phyloP scores from a whole-genome alignment of 2,888 invertebrate genomes.

The Podabrus alpinus region DNA sequence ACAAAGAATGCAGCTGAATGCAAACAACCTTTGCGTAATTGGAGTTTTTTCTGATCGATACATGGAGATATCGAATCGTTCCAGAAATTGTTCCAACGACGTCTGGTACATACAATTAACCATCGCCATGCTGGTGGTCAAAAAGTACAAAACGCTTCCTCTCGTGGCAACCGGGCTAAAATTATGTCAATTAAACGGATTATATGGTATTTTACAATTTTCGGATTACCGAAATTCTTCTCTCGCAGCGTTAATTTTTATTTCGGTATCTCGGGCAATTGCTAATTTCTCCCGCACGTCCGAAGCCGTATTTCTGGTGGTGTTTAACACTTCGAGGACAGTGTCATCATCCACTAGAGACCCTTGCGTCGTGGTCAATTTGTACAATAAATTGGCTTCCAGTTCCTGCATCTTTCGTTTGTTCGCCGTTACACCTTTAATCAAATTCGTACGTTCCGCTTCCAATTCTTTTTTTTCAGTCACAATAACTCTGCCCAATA shows the following conservation, averaged over 20 bases:
- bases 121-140: constrained; percentile 84
- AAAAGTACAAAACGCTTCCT: constrained; percentile 85
- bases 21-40: constrained; percentile 58
- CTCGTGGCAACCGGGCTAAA: constrained; percentile 78
- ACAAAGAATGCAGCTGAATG: not conserved
- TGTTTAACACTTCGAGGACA: constrained; percentile 79
- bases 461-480: constrained; percentile 85
- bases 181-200: not conserved
- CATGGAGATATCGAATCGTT: constrained; percentile 85
- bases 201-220: not conserved
- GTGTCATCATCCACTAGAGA: constrained; percentile 86
- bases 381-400: constrained; percentile 82
- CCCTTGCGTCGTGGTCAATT: constrained; percentile 84
- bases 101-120: constrained; percentile 93
- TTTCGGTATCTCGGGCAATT: constrained; percentile 78
- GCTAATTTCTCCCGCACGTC: constrained; percentile 82
- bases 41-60: constrained; percentile 68
- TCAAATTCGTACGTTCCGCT: constrained; percentile 77
- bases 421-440: constrained; percentile 81
- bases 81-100: constrained; percentile 82
- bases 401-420: constrained; percentile 83
- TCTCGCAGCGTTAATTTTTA: constrained; percentile 80
- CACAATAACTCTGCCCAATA: constrained; percentile 80
- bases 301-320: constrained; percentile 79
- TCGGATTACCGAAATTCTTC: constrained; percentile 69